A percentile compares a stretch with the other conserved stretches of the same genome.
phyloP scores from a whole-genome alignment of 2,888 invertebrate species.

The Hartigia nigra region DNA sequence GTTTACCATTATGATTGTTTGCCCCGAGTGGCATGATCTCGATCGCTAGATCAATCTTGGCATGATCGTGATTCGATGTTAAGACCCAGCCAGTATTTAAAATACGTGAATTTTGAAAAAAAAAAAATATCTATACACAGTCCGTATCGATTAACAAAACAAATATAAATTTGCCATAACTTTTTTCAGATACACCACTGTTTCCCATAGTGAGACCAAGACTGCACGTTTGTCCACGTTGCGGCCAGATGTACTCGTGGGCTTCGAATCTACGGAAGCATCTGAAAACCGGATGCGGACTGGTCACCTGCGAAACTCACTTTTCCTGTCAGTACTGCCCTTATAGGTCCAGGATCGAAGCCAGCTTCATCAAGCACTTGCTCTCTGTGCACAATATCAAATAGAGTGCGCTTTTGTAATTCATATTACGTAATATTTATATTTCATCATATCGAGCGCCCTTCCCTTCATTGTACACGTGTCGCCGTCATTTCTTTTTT shows the following conservation, averaged over 20 bases:
- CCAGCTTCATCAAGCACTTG: slow-evolving; percentile 62
- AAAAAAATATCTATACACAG: background rate
- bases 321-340: slow-evolving; percentile 66
- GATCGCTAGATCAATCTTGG: background rate
- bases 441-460: background rate
- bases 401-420: slow-evolving; percentile 33
- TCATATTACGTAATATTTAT: background rate
- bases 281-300: slow-evolving; percentile 63
- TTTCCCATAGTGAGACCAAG: slow-evolving; percentile 63
- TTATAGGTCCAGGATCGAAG: slow-evolving; percentile 65
- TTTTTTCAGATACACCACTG: slow-evolving; percentile 59
- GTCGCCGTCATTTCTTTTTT: background rate
- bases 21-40: background rate
- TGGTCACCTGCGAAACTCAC: slow-evolving; percentile 64
- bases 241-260: slow-evolving; percentile 66
- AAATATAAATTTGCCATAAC: slow-evolving; percentile 3
- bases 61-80: background rate
- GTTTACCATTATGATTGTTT: background rate
- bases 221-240: slow-evolving; percentile 62
- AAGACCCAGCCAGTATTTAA: background rate
- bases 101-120: background rate
- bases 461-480: background rate
- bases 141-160: background rate
- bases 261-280: slow-evolving; percentile 64
- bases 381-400: slow-evolving; percentile 64